Evolutionary conservation across 2,113 vertebrate species (phyloP), one percentile per base, ranked within the genome.

Genomic region (Siniperca chuatsi): DNA sequence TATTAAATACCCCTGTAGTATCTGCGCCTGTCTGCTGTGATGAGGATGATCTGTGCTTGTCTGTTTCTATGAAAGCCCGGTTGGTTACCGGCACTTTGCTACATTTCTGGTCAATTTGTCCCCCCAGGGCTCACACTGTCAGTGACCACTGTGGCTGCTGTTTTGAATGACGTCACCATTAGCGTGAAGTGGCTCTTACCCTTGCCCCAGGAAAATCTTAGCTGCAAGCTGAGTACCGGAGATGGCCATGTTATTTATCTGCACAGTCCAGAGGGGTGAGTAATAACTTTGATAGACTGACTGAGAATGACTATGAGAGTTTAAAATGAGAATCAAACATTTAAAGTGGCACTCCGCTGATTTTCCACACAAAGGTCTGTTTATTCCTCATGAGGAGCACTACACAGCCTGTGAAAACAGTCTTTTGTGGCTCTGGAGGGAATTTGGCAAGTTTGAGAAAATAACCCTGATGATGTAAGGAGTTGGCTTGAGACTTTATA

Each of bases 191-290:
- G 97, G 97, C 94, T 97, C 15, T 92, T 97, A 11, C 90, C 92
- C 37, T 94, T 95, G 0, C 96, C 95, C 65, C 85, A 81, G 8
- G 96, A 95, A 84, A 97, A 97, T 21, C 89, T 97, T 25, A 96
- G 94, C 82, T 98, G 97, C 70, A 90, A 92, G 46, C 85, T 98
- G 61, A 96, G 89, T 78, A 95, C 91, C 0, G 98, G 97, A 58
- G 97, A 98, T 71, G 97, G 96, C 0, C 92, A 93, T 92, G 92
- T 83, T 8, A 87, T 97, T 7, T 90, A 97, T 79, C 93, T 96
- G 42, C 97, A 96, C 75, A 95, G 91, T 78, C 95, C 93, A 7
- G 75, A 87, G 13, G 91, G 91, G 97, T 98, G 57, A 94, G 93
- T 82, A 21, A 0, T 21, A 21, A 3, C 7, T 33, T 29, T 35